These are phyloP conservation scores for Dendrocopos noguchii DNA, from an alignment of 2,113 vertebrate genomes.

Conservation along the genomic window DNA sequence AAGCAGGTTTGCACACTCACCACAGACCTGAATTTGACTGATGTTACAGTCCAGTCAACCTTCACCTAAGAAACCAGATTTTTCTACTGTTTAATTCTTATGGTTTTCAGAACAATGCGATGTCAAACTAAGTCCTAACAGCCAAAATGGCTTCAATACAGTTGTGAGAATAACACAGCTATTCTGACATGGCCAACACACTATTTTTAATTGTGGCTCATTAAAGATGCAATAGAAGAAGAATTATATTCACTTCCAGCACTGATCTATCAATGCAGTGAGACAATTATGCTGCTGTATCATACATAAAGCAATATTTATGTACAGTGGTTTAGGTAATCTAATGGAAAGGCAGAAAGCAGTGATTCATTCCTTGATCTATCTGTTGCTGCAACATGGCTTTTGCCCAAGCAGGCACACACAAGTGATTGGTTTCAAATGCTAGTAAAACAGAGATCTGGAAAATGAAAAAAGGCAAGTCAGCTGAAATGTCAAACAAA, in stretches of 20 bases:
- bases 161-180: conserved; percentile 64
- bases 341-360: conserved; percentile 28
- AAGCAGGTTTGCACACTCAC: not conserved
- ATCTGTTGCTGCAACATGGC: not conserved
- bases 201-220: conserved; percentile 72
- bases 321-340: conserved; percentile 39
- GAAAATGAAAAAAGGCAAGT: not conserved
- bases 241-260: conserved; percentile 68
- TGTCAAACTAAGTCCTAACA: not conserved
- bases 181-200: conserved; percentile 43
- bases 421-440: conserved; percentile 12
- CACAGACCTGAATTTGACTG: not conserved
- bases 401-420: conserved; percentile 12
- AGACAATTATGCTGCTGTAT: conserved; percentile 52
- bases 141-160: conserved; percentile 8
- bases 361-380: conserved; percentile 59
- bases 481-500: not conserved
- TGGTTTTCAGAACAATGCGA: not conserved
- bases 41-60: conserved; percentile 14
- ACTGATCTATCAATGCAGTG: conserved; percentile 25
- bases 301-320: conserved; percentile 35
- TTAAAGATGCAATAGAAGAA: conserved; percentile 71
- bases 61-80: conserved; percentile 14
- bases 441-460: conserved; percentile 20
- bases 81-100: not conserved